These are phyloP conservation scores for Chiloscyllium punctatum DNA, from an alignment of 2,797 vertebrate species.

Conservation along the genomic window DNA sequence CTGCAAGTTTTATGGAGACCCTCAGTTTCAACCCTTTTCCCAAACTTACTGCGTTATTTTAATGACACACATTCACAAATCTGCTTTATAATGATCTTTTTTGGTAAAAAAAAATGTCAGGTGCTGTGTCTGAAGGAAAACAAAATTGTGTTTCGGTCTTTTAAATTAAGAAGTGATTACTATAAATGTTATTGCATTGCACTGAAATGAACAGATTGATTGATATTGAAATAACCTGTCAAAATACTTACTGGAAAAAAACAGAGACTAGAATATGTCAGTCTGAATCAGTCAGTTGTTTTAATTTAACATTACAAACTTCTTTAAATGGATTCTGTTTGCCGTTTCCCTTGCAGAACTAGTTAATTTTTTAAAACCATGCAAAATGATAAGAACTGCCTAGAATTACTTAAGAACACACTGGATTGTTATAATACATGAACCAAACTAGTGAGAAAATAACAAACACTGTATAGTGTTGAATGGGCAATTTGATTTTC, in stretches of 20 bases:
- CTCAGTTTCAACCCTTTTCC: not conserved
- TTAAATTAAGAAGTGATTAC: not conserved
- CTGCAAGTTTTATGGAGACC: not conserved
- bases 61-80: not conserved
- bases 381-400: not conserved
- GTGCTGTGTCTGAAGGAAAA: not conserved
- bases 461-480: not conserved
- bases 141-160: not conserved
- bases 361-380: not conserved
- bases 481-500: not conserved
- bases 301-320: not conserved
- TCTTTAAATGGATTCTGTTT: not conserved
- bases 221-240: not conserved
- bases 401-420: not conserved
- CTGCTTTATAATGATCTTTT: not conserved
- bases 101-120: not conserved
- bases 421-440: not conserved
- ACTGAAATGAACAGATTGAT: not conserved
- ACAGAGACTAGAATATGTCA: not conserved
- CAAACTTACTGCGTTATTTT: not conserved
- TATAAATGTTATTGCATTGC: not conserved
- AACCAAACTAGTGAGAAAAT: not conserved
- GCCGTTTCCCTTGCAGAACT: not conserved
- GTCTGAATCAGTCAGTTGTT: constrained; percentile 11
- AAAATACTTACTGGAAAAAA: not conserved